Conservation (phyloP, 53 echinoderm and acorn worm genomes). For the Hippasteria phrygiana region DNA sequence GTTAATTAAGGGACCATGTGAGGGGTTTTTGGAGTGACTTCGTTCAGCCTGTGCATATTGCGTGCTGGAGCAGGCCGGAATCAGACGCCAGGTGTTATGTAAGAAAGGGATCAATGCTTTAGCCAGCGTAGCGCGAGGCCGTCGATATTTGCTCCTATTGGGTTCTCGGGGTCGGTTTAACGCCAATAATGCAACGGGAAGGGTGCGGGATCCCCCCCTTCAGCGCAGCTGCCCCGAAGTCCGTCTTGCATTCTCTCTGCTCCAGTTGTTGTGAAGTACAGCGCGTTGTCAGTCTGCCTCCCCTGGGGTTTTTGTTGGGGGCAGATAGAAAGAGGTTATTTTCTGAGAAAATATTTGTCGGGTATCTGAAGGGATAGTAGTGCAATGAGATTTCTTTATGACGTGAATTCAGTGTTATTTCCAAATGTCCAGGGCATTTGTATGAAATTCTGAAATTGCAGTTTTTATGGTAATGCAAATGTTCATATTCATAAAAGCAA, state of each 20-base stretch:
- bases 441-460: too few species aligned
- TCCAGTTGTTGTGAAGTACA: constrained; percentile 42
- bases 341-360: too few species aligned
- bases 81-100: constrained; percentile 57
- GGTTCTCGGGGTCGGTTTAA: constrained; percentile 30
- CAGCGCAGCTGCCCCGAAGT: constrained; percentile 8
- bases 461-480: too few species aligned
- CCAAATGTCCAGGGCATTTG: too few species aligned
- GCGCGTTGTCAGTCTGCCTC: not conserved
- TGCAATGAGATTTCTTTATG: too few species aligned
- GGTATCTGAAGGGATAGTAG: too few species aligned
- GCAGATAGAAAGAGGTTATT: too few species aligned
- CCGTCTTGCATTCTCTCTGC: constrained; percentile 35
- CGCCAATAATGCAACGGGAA: constrained; percentile 13
- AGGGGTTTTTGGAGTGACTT: not conserved
- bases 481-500: too few species aligned
- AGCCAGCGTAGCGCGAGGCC: not conserved
- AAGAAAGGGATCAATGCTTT: constrained; percentile 49
- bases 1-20: constrained; percentile 2
- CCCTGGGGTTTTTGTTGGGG: not conserved
- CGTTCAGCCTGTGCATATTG: not conserved
- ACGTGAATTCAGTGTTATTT: too few species aligned
- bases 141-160: constrained; percentile 58
- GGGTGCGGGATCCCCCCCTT: not conserved
- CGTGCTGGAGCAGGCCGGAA: not conserved